phyloP scores from a whole-genome alignment of 2,113 vertebrate species.

The Zosterops hypoxanthus region DNA sequence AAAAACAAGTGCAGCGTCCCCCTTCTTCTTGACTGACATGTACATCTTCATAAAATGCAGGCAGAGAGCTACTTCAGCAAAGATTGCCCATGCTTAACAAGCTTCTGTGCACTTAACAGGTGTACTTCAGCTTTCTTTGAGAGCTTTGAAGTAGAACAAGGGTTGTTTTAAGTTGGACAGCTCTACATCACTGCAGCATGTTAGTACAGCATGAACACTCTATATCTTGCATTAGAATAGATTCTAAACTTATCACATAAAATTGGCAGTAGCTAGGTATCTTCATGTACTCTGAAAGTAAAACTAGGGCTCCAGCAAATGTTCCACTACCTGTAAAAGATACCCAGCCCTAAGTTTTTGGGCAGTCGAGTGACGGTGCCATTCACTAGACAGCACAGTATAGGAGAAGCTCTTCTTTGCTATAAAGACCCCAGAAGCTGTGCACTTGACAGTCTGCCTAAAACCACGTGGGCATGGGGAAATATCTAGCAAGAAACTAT shows the following conservation, averaged over 20 bases:
- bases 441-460: fast-evolving
- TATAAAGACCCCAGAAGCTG: neutral
- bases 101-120: neutral
- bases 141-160: neutral
- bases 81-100: neutral
- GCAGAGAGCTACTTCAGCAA: neutral
- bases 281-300: neutral
- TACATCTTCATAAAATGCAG: neutral
- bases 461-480: neutral
- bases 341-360: neutral
- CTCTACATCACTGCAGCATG: neutral
- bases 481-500: neutral
- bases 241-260: neutral
- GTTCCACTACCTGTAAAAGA: neutral
- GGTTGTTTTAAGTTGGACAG: neutral
- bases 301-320: neutral
- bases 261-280: neutral
- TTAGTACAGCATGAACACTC: neutral
- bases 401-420: neutral
- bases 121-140: neutral
- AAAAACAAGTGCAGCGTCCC: neutral
- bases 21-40: neutral
- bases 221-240: neutral
- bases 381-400: neutral
- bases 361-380: neutral